Percentiles rank a stretch among this genome's conserved stretches.
These are phyloP conservation scores for Colletes gigas DNA, from an alignment of 1,140 invertebrate genomes.

Conservation along the genomic window DNA sequence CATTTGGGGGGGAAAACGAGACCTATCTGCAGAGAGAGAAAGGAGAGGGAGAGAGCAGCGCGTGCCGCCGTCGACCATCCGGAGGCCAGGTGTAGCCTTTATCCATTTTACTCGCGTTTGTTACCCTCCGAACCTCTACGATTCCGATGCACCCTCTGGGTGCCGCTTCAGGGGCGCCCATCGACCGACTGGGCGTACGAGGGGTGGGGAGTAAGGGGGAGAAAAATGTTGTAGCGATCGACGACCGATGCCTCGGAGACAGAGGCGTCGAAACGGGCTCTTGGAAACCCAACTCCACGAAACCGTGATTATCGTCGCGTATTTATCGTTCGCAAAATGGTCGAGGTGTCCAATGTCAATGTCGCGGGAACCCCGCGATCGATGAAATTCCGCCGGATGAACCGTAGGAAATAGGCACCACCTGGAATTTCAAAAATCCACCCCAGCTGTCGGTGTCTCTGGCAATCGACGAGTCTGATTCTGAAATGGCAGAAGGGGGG, in stretches of 20 bases:
- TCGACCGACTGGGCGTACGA: constrained; percentile 46
- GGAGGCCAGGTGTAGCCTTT: constrained; percentile 79
- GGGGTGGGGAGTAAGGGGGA: neutral
- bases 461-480: constrained; percentile 62
- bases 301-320: constrained; percentile 36
- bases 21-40: constrained; percentile 37
- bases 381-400: constrained; percentile 50
- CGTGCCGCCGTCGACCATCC: constrained; percentile 79
- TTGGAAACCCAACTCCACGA: neutral
- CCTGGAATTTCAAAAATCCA: constrained; percentile 64
- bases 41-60: constrained; percentile 65
- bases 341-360: neutral
- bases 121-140: constrained; percentile 70
- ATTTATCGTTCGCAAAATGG: neutral
- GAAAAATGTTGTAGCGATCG: constrained; percentile 51
- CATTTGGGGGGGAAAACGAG: constrained; percentile 55
- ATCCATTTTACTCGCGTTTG: constrained; percentile 76
- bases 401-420: constrained; percentile 57
- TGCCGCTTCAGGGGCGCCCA: constrained; percentile 65
- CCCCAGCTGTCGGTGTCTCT: constrained; percentile 60
- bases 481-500: constrained; percentile 45
- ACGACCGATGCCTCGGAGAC: constrained; percentile 43
- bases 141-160: constrained; percentile 72
- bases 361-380: constrained; percentile 13
- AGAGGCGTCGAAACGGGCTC: no score